phyloP scores from a whole-genome alignment of 2,797 vertebrate species.

The Hephaestus fuliginosus region DNA sequence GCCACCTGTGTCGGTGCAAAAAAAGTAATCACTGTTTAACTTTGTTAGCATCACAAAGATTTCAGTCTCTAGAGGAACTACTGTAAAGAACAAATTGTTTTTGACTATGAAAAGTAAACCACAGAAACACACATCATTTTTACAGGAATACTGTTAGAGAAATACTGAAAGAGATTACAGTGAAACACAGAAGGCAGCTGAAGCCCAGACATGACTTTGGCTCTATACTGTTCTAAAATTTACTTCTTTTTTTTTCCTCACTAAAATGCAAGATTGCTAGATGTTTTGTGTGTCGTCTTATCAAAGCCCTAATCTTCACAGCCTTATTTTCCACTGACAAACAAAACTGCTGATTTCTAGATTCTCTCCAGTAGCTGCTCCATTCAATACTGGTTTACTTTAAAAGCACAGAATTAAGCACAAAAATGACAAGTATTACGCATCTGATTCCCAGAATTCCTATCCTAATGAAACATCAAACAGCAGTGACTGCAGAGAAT shows the following conservation, averaged over 20 bases:
- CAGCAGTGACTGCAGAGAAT: constrained; percentile 1
- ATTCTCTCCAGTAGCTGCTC: constrained; percentile 39
- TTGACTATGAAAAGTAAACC: not conserved
- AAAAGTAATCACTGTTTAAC: not conserved
- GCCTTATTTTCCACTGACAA: constrained; percentile 7
- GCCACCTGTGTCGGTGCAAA: no score
- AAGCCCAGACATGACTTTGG: not conserved
- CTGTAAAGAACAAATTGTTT: not conserved
- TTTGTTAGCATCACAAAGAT: not conserved
- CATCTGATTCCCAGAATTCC: constrained; percentile 10
- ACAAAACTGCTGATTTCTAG: constrained; percentile 35
- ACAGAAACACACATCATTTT: not conserved
- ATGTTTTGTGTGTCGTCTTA: constrained; percentile 5
- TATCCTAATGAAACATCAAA: constrained; percentile 7
- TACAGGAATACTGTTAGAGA: not conserved
- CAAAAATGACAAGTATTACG: constrained; percentile 32
- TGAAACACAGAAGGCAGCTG: not conserved
- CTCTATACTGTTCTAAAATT: constrained; percentile 3
- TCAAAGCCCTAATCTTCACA: constrained; percentile 35
- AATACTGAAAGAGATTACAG: not conserved
- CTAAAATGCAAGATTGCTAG: not conserved
- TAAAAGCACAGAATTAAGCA: constrained; percentile 28
- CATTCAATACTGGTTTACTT: constrained; percentile 16
- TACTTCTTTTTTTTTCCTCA: not conserved
- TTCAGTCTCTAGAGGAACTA: not conserved